A percentile compares a stretch with the other conserved stretches of the same genome.
phyloP scores from a whole-genome alignment of 2,113 vertebrate species.

The Vulpes lagopus region DNA sequence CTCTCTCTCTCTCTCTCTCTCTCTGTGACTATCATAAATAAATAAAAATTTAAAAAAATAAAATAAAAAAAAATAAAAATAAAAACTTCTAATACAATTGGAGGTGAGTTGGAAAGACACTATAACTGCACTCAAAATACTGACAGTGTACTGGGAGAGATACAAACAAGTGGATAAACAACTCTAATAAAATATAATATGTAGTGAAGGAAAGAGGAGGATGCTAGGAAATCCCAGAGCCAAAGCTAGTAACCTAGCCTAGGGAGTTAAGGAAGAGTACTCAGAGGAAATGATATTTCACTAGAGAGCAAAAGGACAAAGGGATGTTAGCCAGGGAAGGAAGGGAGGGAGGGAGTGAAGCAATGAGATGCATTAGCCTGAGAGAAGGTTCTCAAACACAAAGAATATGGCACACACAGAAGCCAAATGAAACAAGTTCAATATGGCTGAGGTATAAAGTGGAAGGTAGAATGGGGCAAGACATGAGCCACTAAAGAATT shows the following conservation, averaged over 20 bases:
- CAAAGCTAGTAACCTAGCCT: not conserved
- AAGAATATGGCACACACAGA: not conserved
- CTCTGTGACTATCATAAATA: too few species aligned
- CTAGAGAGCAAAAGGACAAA: not conserved
- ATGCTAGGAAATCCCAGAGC: not conserved
- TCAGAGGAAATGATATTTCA: not conserved
- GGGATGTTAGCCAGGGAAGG: not conserved
- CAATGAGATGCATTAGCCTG: not conserved
- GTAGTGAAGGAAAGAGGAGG: not conserved
- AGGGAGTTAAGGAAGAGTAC: not conserved
- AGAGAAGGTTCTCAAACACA: not conserved
- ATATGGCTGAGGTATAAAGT: not conserved
- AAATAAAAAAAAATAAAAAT: too few species aligned
- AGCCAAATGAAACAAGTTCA: not conserved
- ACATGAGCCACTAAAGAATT: not conserved
- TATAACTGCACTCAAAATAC: not conserved
- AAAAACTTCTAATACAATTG: not conserved
- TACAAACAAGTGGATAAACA: not conserved
- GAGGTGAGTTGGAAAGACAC: not conserved
- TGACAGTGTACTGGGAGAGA: not conserved
- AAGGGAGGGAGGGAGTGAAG: not conserved
- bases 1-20: too few species aligned
- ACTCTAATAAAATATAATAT: not conserved
- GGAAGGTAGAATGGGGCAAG: not conserved
- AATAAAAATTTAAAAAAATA: too few species aligned